Conservation (phyloP, 2,797 vertebrate genomes). For the Arnoldichthys spilopterus region DNA sequence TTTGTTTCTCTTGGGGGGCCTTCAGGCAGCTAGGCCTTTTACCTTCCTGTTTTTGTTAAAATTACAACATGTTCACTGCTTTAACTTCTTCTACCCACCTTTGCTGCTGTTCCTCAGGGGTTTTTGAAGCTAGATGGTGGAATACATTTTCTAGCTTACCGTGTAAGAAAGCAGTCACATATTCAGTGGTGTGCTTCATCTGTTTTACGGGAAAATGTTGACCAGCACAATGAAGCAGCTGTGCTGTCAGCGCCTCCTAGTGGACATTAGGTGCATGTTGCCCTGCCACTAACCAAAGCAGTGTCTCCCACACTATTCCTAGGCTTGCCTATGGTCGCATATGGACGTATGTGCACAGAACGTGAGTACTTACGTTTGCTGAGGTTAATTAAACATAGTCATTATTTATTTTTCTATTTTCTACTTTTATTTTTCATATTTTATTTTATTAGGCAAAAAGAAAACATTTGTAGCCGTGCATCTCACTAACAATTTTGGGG, state of each 20-base stretch:
- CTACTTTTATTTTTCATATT: too few species aligned
- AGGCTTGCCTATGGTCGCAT: not conserved
- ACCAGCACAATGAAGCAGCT: conserved; percentile 32
- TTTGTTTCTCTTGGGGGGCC: too few species aligned
- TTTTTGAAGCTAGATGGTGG: not conserved
- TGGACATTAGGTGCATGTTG: conserved; percentile 42
- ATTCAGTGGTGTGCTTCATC: not conserved
- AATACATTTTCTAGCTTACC: not conserved
- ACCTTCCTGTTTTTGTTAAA: too few species aligned
- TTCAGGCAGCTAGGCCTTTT: too few species aligned
- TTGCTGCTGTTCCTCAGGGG: not conserved
- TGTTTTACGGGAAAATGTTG: not conserved
- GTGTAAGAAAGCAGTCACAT: not conserved
- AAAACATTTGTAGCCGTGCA: too few species aligned
- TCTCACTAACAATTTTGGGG: not conserved
- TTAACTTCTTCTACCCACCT: not conserved
- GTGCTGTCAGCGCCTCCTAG: conserved; percentile 63
- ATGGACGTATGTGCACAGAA: not conserved
- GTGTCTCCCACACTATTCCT: not conserved
- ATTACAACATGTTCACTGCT: not conserved
- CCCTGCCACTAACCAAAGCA: conserved; percentile 9
- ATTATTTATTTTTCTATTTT: not conserved
- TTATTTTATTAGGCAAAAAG: not conserved
- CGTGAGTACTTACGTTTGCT: too few species aligned
- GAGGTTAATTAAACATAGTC: not conserved